Evolutionary conservation across 2,888 invertebrate genomes (phyloP), one percentile per base, ranked within the genome.

Genomic region (Coleophora deauratella): DNA sequence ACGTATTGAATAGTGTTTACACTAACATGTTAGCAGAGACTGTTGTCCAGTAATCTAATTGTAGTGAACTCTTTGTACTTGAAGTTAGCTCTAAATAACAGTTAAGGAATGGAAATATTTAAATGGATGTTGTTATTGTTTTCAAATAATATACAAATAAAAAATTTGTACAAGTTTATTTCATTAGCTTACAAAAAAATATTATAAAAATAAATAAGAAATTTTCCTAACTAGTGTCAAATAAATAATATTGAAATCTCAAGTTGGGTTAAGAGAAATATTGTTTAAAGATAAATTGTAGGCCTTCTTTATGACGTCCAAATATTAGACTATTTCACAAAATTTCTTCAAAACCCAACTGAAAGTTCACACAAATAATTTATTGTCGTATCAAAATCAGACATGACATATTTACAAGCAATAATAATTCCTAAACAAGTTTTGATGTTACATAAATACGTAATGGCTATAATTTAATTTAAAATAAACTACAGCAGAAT

Each of bases 201-300:
- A 55, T 21, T 21, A 21, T 21, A 71, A 72, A 72, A 82, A 81
- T 79, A 82, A 84, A 82, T 82, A 81, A 61, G 62, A 67, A 62
- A 60, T 30, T 10, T 37, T 14, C 28, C 14, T 37, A 65, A 62
- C 63, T 70, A 68, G 57, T 64, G 71, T 73, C 21, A 77, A 77
- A 76, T 79, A 80, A 80, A 78, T 78, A 79, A 70, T 67, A 59
- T 57, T 61, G 81, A 82, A 84, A 74, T 85, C 85, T 85, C 85
- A 85, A 85, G 85, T 85, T 85, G 85, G 80, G 84, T 85, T 85
- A 64, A 65, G 75, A 72, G 74, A 81, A 85, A 81, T 69, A 35
- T 31, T 46, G 45, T 32, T 27, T 35, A 35, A 33, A 34, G 14
- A 50, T 31, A 11, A 31, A 31, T 10, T 28, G 10, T 28, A 28